A percentile compares a stretch with the other conserved stretches of the same genome.
These are phyloP conservation scores for Galerucella pusilla DNA, from an alignment of 2,888 invertebrate genomes.

Conservation along the genomic window DNA sequence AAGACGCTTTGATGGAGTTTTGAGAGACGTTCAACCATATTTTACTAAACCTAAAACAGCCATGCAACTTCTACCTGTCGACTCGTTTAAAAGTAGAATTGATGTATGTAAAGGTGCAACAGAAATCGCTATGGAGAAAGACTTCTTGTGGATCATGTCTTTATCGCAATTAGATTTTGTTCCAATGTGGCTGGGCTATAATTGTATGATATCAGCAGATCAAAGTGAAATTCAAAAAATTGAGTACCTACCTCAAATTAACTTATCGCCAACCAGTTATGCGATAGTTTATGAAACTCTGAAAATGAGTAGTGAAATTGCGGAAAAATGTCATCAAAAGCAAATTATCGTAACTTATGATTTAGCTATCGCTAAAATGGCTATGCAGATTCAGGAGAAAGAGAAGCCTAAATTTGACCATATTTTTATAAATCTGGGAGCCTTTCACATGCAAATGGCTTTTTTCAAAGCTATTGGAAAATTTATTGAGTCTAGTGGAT, in stretches of 20 bases:
- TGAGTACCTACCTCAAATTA: conserved; percentile 31
- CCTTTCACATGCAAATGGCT: too few relatives aligned
- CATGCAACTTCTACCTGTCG: conserved; percentile 29
- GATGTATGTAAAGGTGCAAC: background rate
- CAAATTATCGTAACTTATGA: conserved; percentile 9
- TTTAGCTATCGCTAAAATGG: too few relatives aligned
- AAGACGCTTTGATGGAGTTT: conserved; percentile 23
- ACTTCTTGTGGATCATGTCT: too few relatives aligned
- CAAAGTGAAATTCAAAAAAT: conserved; percentile 31
- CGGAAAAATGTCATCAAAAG: conserved; percentile 27
- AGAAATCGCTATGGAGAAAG: too few relatives aligned
- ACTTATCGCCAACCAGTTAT: conserved; percentile 29
- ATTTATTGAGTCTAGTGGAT: too few relatives aligned
- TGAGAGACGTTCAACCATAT: background rate
- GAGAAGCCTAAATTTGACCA: too few relatives aligned
- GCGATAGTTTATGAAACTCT: conserved; percentile 34
- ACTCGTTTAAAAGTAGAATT: conserved; percentile 27
- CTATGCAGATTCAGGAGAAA: too few relatives aligned
- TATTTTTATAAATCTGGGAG: too few relatives aligned
- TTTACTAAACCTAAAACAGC: conserved; percentile 34
- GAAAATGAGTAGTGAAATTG: conserved; percentile 22
- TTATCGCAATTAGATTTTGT: too few relatives aligned
- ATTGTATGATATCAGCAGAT: conserved; percentile 18
- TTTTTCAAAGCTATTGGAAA: too few relatives aligned
- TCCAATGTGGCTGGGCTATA: too few relatives aligned